phyloP scores from a whole-genome alignment of 1,140 invertebrate species.

The Hylaeus volcanicus region DNA sequence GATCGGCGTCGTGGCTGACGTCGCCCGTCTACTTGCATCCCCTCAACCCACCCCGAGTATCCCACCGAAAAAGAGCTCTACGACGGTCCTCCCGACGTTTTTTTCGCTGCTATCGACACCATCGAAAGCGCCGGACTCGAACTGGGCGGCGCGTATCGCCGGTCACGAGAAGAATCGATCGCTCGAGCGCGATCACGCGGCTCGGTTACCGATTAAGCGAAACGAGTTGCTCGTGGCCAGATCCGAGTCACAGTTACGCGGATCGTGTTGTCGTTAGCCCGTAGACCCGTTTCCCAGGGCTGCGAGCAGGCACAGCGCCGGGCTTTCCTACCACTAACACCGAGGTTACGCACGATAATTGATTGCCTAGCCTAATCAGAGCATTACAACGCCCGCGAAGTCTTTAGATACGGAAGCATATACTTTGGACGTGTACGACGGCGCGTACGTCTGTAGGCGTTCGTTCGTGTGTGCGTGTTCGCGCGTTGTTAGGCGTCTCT shows the following conservation, averaged over 20 bases:
- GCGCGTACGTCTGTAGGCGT: conserved; percentile 4
- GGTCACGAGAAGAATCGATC: conserved; percentile 42
- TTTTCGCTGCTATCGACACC: conserved; percentile 41
- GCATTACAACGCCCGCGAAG: conserved; percentile 71
- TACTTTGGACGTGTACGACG: conserved; percentile 62
- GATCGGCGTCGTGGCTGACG: neutral
- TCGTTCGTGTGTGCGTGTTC: conserved; percentile 36
- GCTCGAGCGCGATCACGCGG: conserved; percentile 7
- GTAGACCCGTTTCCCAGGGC: conserved; percentile 3
- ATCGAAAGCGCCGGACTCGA: neutral
- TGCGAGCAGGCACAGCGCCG: conserved; percentile 64
- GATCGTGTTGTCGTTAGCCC: conserved; percentile 22
- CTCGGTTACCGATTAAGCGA: conserved; percentile 17
- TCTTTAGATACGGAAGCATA: conserved; percentile 76
- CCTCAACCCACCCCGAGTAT: neutral
- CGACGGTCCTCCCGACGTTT: conserved; percentile 28
- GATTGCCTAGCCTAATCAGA: conserved; percentile 71
- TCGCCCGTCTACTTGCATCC: neutral
- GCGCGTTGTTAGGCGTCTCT: neutral
- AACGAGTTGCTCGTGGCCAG: conserved; percentile 10
- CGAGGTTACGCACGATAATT: conserved; percentile 68
- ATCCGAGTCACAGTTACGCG: conserved; percentile 14
- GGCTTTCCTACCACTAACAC: conserved; percentile 67
- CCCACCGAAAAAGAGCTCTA: conserved; percentile 1
- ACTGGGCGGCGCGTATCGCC: conserved; percentile 20